A percentile compares a stretch with the other conserved stretches of the same genome.
Evolutionary conservation across 2,888 invertebrate species (phyloP).

Genomic region (Ectropis crepuscularia): DNA sequence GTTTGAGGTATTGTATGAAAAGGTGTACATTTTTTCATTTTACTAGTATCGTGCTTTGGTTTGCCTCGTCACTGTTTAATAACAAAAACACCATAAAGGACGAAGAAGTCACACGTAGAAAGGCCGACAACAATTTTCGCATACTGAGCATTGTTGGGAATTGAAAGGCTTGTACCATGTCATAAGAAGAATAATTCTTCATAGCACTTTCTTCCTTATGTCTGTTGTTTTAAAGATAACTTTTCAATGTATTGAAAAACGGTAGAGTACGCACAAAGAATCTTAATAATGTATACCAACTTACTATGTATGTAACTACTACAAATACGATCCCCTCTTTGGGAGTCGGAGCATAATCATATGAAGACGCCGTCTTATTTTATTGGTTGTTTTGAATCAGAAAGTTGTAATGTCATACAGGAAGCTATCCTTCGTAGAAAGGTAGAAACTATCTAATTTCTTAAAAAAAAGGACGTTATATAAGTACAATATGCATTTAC

Average conservation of each 20-base stretch:
- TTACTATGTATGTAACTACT: constrained; percentile 45
- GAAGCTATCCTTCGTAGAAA: neutral
- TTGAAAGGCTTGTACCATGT: constrained; percentile 65
- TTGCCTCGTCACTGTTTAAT: too few relatives aligned
- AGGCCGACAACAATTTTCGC: constrained; percentile 74
- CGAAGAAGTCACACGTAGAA: constrained; percentile 64
- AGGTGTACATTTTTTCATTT: too few relatives aligned
- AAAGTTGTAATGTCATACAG: constrained; percentile 38
- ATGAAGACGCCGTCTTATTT: constrained; percentile 43
- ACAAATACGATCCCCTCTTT: constrained; percentile 52
- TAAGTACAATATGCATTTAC: too few relatives aligned
- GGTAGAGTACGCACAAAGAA: constrained; percentile 56
- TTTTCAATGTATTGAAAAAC: constrained; percentile 15
- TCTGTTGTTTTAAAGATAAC: neutral
- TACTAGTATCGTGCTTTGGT: too few relatives aligned
- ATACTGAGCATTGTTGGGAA: constrained; percentile 72
- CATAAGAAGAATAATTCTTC: constrained; percentile 43
- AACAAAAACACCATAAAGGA: constrained; percentile 22
- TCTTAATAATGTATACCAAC: constrained; percentile 60
- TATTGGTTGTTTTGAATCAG: constrained; percentile 40
- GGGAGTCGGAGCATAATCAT: constrained; percentile 51
- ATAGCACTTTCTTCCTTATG: constrained; percentile 14
- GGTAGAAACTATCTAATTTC: too few relatives aligned
- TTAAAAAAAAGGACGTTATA: too few relatives aligned
- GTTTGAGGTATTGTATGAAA: too few relatives aligned